Evolutionary conservation across 2,888 invertebrate species (phyloP).

Genomic region (Ypsolopha sequella): DNA sequence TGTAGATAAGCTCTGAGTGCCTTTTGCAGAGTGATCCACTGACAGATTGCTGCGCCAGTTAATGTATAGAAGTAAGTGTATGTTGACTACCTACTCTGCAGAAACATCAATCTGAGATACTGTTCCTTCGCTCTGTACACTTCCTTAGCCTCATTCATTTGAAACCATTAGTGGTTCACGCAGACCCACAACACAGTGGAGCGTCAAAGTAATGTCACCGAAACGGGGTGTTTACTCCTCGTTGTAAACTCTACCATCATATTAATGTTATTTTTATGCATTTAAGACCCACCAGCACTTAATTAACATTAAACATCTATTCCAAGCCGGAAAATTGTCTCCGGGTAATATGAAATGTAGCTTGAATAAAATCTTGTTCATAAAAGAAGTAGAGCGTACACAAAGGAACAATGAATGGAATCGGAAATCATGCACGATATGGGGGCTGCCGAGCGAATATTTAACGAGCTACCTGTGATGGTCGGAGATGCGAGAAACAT

Average conservation of each 20-base stretch:
- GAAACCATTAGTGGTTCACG: not conserved
- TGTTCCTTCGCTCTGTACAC: not conserved
- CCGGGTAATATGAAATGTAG: no score
- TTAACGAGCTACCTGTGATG: no score
- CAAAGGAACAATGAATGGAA: no score
- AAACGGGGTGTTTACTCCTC: not conserved
- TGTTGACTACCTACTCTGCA: no score
- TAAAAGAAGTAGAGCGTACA: no score
- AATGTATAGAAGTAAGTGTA: no score
- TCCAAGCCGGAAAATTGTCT: not conserved
- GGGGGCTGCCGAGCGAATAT: no score
- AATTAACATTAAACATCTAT: not conserved
- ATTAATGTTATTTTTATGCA: not conserved
- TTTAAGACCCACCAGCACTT: not conserved
- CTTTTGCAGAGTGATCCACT: conserved; percentile 14
- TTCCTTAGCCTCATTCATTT: not conserved
- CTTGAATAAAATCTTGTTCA: no score
- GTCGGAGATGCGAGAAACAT: no score
- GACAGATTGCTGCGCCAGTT: no score
- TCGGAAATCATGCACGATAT: no score
- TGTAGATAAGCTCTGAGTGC: conserved; percentile 16
- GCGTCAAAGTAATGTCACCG: not conserved
- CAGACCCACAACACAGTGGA: not conserved
- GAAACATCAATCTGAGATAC: not conserved
- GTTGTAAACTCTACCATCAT: not conserved